phyloP scores from a whole-genome alignment of 2,888 invertebrate species.

The Epinotia brunnichana region DNA sequence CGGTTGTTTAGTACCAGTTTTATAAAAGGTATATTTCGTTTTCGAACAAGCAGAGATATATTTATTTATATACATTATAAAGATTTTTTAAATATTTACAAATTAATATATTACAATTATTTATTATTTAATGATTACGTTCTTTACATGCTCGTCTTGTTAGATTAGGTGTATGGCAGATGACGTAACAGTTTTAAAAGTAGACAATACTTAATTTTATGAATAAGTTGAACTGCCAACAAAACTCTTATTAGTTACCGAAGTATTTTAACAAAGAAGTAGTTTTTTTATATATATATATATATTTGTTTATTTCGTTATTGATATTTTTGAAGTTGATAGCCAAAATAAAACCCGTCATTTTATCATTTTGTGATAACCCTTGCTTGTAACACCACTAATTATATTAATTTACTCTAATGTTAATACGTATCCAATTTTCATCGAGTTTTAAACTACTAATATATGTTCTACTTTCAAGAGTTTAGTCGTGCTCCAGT shows the following conservation, averaged over 20 bases:
- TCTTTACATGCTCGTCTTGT: slow-evolving; percentile 66
- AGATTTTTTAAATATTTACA: slow-evolving; percentile 68
- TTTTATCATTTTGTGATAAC: slow-evolving; percentile 75
- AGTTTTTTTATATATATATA: slow-evolving; percentile 60
- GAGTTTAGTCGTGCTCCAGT: slow-evolving; percentile 44
- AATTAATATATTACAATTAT: slow-evolving; percentile 69
- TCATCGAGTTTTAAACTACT: slow-evolving; percentile 46
- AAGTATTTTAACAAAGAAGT: slow-evolving; percentile 74
- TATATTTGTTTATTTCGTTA: slow-evolving; percentile 59
- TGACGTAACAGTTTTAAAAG: slow-evolving; percentile 61
- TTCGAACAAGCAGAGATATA: slow-evolving; percentile 71
- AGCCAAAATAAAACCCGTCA: slow-evolving; percentile 60
- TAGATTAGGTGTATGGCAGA: slow-evolving; percentile 68
- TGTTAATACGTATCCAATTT: slow-evolving; percentile 59
- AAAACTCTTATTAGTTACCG: slow-evolving; percentile 77
- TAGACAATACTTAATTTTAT: slow-evolving; percentile 65
- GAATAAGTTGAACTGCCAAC: slow-evolving; percentile 71
- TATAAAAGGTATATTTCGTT: slow-evolving; percentile 75
- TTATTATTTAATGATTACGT: slow-evolving; percentile 66
- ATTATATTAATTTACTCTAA: slow-evolving; percentile 68
- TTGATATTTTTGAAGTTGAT: slow-evolving; percentile 55
- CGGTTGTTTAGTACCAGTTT: slow-evolving; percentile 76
- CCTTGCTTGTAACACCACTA: slow-evolving; percentile 84
- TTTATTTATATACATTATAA: slow-evolving; percentile 67
- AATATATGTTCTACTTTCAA: slow-evolving; percentile 34